phyloP scores from a whole-genome alignment of 2,797 vertebrate species.

The Limnodromus scolopaceus region DNA sequence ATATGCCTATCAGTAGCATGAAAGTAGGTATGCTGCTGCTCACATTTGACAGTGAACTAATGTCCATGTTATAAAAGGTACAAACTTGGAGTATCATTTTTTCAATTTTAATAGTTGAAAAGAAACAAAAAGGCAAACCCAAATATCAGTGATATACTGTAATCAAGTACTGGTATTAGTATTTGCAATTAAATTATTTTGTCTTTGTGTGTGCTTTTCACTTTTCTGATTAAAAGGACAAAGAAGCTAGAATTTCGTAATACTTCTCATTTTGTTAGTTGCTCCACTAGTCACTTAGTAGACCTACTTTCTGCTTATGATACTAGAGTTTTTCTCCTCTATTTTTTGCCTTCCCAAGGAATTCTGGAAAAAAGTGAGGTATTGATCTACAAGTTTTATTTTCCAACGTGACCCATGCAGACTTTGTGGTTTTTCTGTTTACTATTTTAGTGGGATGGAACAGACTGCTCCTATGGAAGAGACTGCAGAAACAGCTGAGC shows the following conservation, averaged over 20 bases:
- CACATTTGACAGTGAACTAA: not conserved
- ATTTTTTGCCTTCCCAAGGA: not conserved
- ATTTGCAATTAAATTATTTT: not conserved
- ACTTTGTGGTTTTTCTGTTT: not conserved
- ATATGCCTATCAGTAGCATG: not conserved
- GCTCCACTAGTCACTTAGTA: not conserved
- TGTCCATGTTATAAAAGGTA: not conserved
- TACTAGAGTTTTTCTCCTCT: not conserved
- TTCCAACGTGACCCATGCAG: not conserved
- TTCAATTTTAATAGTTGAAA: not conserved
- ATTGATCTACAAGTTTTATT: not conserved
- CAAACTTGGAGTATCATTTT: not conserved
- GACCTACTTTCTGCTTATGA: not conserved
- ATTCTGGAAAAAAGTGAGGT: not conserved
- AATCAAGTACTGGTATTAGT: not conserved
- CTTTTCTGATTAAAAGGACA: not conserved
- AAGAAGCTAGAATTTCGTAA: not conserved
- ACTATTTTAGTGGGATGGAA: constrained; percentile 79
- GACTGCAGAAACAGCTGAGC: constrained; percentile 71
- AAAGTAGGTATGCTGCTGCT: not conserved
- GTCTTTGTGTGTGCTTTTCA: not conserved
- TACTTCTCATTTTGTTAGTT: not conserved
- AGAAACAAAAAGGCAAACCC: not conserved
- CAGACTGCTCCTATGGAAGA: constrained; percentile 68
- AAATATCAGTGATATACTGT: not conserved